phyloP scores from a whole-genome alignment of 1,140 invertebrate genomes.

The Eriosoma lanigerum region DNA sequence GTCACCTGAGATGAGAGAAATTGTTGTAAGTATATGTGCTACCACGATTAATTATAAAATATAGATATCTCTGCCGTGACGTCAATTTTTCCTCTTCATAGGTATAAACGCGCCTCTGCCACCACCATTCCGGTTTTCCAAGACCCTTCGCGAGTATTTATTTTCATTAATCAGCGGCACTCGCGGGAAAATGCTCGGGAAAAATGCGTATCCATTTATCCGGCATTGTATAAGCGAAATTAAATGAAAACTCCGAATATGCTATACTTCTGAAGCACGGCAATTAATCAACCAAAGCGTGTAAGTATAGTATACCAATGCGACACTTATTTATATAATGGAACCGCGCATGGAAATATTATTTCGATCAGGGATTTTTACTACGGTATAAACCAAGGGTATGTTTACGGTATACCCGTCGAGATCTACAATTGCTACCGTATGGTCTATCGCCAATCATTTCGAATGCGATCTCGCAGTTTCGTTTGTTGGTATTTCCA shows the following conservation, averaged over 20 bases:
- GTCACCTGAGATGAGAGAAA: not conserved
- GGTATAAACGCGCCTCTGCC: too few relatives aligned
- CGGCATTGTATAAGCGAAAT: constrained; percentile 28
- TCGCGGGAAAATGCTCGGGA: not conserved
- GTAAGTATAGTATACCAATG: too few relatives aligned
- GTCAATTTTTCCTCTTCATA: not conserved
- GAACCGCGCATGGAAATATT: not conserved
- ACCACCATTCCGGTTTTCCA: too few relatives aligned
- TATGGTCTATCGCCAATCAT: too few relatives aligned
- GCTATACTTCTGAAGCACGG: constrained; percentile 2
- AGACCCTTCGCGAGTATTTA: not conserved
- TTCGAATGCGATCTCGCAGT: too few relatives aligned
- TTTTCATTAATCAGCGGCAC: not conserved
- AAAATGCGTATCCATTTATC: constrained; percentile 24
- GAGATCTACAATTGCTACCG: too few relatives aligned
- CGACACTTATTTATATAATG: constrained; percentile 2
- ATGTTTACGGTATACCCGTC: too few relatives aligned
- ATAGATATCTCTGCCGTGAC: not conserved
- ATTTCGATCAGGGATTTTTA: not conserved
- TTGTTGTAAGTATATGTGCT: not conserved
- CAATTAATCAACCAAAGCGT: not conserved
- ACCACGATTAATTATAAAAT: not conserved
- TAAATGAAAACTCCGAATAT: constrained; percentile 27
- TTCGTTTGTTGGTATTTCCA: too few relatives aligned
- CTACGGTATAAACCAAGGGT: not conserved